phyloP scores from a whole-genome alignment of 1,140 invertebrate genomes.

The Radopholus similis region DNA sequence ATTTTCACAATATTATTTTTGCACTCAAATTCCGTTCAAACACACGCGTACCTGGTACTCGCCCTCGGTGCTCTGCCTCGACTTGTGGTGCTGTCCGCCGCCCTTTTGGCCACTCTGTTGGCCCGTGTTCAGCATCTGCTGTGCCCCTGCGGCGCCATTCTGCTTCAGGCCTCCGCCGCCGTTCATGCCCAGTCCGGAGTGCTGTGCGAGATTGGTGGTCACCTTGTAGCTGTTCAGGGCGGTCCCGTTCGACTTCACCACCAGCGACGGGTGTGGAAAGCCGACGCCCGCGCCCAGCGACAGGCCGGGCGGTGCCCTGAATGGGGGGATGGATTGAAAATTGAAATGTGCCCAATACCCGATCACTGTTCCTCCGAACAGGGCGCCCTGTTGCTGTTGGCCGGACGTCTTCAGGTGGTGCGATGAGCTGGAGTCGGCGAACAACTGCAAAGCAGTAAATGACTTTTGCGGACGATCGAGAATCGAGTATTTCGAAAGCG shows the following conservation, averaged over 20 bases:
- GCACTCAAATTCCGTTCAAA: no score
- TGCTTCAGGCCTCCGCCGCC: not conserved
- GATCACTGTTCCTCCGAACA: not conserved
- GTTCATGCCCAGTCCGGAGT: not conserved
- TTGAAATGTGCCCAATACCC: not conserved
- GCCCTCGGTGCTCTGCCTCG: slow-evolving; percentile 48
- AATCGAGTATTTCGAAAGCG: not conserved
- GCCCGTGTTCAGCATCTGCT: not conserved
- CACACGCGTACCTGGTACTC: slow-evolving; percentile 61
- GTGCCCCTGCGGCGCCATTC: not conserved
- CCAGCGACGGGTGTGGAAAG: no score
- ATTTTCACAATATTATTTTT: no score
- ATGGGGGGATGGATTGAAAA: no score
- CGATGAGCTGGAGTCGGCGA: not conserved
- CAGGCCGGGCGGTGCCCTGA: no score
- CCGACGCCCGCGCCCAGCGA: no score
- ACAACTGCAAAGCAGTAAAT: not conserved
- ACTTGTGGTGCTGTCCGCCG: slow-evolving; percentile 37
- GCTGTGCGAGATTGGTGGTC: not conserved
- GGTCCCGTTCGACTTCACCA: not conserved
- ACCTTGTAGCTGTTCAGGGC: not conserved
- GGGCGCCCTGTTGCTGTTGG: not conserved
- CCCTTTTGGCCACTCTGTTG: no score
- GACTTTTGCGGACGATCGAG: not conserved
- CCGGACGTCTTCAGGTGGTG: not conserved